Evolutionary conservation across 2,797 vertebrate species (phyloP), one percentile per base, ranked within the genome.

Genomic region (Ceryle rudis): DNA sequence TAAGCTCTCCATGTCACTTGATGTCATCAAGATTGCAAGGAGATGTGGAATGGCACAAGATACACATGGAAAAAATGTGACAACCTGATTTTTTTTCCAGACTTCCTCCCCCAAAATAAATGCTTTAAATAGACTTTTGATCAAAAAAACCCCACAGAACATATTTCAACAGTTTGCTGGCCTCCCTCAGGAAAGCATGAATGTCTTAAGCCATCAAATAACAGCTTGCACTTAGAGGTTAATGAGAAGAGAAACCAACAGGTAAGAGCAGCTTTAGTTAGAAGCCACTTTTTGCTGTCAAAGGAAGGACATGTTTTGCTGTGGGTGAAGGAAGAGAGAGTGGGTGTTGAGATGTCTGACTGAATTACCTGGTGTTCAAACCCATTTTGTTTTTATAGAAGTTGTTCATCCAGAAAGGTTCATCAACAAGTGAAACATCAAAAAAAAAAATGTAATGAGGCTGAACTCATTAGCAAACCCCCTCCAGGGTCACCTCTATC

Each of bases 351-450:
- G 84, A 41, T 61, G 75, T 89, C 89, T 90, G 54, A 35, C 49
- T 77, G 55, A 62, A 41, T 79, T 28, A 62, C 69, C 80, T 4
- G 0, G 41, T 5, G 5, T 33, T 85, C 42, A 25, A 35, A 58
- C 49, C 52, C 28, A 3, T 81, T 93, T 90, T 90, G 92, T 67
- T 94, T 84, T 80, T 58, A 72, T 12, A 72, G 61, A 33, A 88
- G 83, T 58, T 91, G 73, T 64, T 91, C 94, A 86, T 88, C 91
- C 75, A 88, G 60, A 91, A 89, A 77, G 7, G 51, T 47, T 96
- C 90, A n/a, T 67, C 92, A 81, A 66, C 92, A 92, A 81, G 81
- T 84, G 78, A 66, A 85, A 92, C 21, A 54, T 22, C 16, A 35
- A n/a, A 33, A 39, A 13, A 61, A 39, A n/a, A n/a, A n/a, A n/a